Conservation (phyloP, 2,888 invertebrate species). For the Pseudoips prasinana region DNA sequence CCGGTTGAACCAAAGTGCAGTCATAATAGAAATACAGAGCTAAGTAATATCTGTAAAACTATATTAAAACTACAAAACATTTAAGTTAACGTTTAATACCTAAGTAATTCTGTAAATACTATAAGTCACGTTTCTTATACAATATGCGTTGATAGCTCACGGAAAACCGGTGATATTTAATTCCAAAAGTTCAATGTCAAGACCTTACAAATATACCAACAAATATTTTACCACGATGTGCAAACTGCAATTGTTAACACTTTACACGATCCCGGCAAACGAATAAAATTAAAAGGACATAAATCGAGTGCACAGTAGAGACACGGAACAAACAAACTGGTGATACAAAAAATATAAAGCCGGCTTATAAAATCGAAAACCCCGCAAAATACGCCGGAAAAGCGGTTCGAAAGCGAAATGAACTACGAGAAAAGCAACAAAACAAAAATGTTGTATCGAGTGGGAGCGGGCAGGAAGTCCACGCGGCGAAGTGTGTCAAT, state of each 20-base stretch:
- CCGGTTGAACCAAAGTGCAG: no score
- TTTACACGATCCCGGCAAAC: slow-evolving; percentile 15
- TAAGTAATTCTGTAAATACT: background rate
- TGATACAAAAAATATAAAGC: slow-evolving; percentile 41
- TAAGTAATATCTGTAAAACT: no score
- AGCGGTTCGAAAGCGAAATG: slow-evolving; percentile 48
- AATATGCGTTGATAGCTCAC: slow-evolving; percentile 9
- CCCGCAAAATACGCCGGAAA: slow-evolving; percentile 48
- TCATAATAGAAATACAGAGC: no score
- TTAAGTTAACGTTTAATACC: no score
- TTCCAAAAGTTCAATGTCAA: slow-evolving; percentile 31
- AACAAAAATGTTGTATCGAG: slow-evolving; percentile 51
- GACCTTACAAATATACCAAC: slow-evolving; percentile 7
- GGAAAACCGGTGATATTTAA: slow-evolving; percentile 25
- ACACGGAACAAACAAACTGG: slow-evolving; percentile 40
- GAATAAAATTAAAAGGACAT: slow-evolving; percentile 33
- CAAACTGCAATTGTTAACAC: slow-evolving; percentile 23
- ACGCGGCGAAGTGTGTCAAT: slow-evolving; percentile 70
- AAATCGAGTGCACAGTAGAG: slow-evolving; percentile 34
- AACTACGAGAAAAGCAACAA: slow-evolving; percentile 42
- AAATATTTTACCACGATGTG: slow-evolving; percentile 26
- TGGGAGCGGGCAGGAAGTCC: slow-evolving; percentile 53
- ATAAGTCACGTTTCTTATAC: no score
- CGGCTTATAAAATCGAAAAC: slow-evolving; percentile 39
- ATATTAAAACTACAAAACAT: no score